Percentiles rank a stretch among this genome's conserved stretches.
Evolutionary conservation across 2,888 invertebrate species (phyloP).

Genomic region (Kuschelorhynchus macadamiae): DNA sequence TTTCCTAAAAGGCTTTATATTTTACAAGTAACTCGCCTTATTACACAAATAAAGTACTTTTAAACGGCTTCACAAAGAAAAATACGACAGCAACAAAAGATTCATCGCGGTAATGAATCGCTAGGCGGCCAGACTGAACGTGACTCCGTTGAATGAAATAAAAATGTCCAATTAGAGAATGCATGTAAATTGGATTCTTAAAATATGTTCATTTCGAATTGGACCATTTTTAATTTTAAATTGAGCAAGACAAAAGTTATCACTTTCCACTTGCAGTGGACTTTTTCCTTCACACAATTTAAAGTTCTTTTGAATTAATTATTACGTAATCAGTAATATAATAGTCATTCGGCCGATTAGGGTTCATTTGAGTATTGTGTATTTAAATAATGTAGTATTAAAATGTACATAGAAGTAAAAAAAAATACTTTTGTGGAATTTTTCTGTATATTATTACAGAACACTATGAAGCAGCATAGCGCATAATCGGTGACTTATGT

Average conservation of each 20-base stretch:
- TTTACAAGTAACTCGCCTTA: slow-evolving; percentile 33
- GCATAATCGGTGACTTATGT: too few species aligned
- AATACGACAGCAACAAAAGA: slow-evolving; percentile 37
- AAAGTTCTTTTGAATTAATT: too few species aligned
- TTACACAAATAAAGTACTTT: slow-evolving; percentile 41
- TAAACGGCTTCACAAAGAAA: slow-evolving; percentile 36
- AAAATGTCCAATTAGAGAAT: slow-evolving; percentile 62
- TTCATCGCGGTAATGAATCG: slow-evolving; percentile 45
- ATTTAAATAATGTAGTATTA: too few species aligned
- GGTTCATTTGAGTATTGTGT: too few species aligned
- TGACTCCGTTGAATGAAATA: slow-evolving; percentile 58
- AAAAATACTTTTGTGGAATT: too few species aligned
- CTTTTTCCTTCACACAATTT: not conserved
- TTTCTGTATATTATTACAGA: too few species aligned
- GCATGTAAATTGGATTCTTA: slow-evolving; percentile 61
- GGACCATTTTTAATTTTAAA: slow-evolving; percentile 58
- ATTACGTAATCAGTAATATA: too few species aligned
- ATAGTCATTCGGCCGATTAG: too few species aligned
- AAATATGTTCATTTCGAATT: slow-evolving; percentile 57
- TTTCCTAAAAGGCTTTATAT: slow-evolving; percentile 43
- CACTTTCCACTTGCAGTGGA: not conserved
- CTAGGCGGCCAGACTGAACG: slow-evolving; percentile 51
- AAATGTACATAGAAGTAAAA: too few species aligned
- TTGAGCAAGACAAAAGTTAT: slow-evolving; percentile 38
- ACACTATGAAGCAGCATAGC: too few species aligned